phyloP scores from a whole-genome alignment of 2,888 invertebrate species.

The Protonemura montana region DNA sequence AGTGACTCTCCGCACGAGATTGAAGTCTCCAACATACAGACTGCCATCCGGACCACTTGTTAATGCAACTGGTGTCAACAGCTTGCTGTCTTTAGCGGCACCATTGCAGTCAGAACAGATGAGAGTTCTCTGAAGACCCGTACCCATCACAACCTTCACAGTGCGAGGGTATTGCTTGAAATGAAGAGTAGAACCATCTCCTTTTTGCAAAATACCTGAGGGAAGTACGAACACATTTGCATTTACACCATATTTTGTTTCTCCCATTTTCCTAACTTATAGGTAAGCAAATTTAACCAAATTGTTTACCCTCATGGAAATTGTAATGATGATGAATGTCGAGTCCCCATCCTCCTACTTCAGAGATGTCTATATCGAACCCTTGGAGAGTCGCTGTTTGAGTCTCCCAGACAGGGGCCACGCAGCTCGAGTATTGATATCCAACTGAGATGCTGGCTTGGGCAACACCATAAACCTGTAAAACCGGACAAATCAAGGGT shows the following conservation, averaged over 20 bases:
- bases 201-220: slow-evolving; percentile 90
- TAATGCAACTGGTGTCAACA: slow-evolving; percentile 92
- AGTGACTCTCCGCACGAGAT: slow-evolving; percentile 88
- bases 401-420: slow-evolving; percentile 91
- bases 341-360: slow-evolving; percentile 97
- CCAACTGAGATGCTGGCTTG: slow-evolving; percentile 90
- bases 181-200: slow-evolving; percentile 94
- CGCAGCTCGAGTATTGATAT: slow-evolving; percentile 90
- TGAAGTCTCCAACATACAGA: slow-evolving; percentile 96
- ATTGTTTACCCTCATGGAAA: slow-evolving; percentile 84
- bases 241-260: neutral
- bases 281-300: neutral
- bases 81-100: slow-evolving; percentile 82
- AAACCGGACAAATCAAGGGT: too few species aligned
- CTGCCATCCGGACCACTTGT: slow-evolving; percentile 97
- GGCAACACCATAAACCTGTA: slow-evolving; percentile 78
- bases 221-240: slow-evolving; percentile 16
- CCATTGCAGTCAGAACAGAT: slow-evolving; percentile 90
- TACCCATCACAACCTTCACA: slow-evolving; percentile 92
- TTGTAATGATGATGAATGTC: slow-evolving; percentile 99
- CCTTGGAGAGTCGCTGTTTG: slow-evolving; percentile 94
- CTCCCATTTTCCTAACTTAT: too few species aligned
- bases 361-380: slow-evolving; percentile 95
- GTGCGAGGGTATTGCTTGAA: slow-evolving; percentile 91
- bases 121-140: slow-evolving; percentile 84